Evolutionary conservation across 2,113 vertebrate species (phyloP).

Genomic region (Hiodon alosoides): DNA sequence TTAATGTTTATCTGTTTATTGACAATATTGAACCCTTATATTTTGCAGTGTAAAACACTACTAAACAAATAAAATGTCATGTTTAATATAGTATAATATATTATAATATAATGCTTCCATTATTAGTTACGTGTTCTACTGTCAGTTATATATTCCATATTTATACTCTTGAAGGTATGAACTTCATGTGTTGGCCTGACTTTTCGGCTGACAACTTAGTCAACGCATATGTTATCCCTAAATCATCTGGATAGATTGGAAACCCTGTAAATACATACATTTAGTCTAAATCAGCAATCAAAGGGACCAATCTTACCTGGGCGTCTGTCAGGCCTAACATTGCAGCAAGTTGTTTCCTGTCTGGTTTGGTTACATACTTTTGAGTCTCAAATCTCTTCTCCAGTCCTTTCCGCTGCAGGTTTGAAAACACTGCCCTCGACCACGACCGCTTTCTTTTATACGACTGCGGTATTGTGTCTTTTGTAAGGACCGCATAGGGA

Average conservation of each 20-base stretch:
- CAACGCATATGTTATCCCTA: too few relatives aligned
- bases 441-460: slow-evolving; percentile 96
- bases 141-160: too few relatives aligned
- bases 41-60: too few relatives aligned
- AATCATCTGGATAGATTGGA: too few relatives aligned
- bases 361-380: slow-evolving; percentile 97
- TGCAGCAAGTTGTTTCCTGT: slow-evolving; percentile 92
- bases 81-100: background rate
- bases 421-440: slow-evolving; percentile 96
- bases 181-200: too few relatives aligned
- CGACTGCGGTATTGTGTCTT: slow-evolving; percentile 95
- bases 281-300: too few relatives aligned
- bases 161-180: too few relatives aligned
- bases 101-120: background rate
- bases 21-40: too few relatives aligned
- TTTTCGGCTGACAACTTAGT: too few relatives aligned
- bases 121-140: background rate
- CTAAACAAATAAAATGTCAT: background rate
- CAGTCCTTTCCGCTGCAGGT: slow-evolving; percentile 92
- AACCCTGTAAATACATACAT: too few relatives aligned
- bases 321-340: slow-evolving; percentile 96
- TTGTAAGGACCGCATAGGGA: slow-evolving; percentile 90
- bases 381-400: slow-evolving; percentile 97
- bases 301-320: slow-evolving; percentile 67
- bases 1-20: background rate